Conservation (phyloP, 2,797 vertebrate genomes). For the Champsocephalus esox region DNA sequence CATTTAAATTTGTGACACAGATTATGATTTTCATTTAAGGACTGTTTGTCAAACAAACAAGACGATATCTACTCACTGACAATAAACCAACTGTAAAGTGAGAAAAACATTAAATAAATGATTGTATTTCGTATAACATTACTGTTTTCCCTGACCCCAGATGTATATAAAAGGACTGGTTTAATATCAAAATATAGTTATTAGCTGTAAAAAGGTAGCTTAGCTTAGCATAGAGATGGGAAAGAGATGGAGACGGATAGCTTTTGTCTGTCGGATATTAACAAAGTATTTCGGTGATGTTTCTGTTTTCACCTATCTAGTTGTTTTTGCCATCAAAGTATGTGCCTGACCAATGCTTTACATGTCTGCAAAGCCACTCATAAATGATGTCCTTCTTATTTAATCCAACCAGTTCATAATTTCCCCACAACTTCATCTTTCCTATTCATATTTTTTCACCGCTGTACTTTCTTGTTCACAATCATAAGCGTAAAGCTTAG, state of each 20-base stretch:
- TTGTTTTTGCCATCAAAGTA: background rate
- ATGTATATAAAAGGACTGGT: background rate
- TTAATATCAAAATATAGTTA: constrained; percentile 9
- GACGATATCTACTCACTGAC: constrained; percentile 25
- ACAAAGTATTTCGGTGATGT: constrained; percentile 3
- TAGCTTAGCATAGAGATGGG: no score
- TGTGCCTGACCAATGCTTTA: constrained; percentile 11
- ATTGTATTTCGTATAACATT: background rate
- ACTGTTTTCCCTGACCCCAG: background rate
- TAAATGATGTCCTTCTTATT: constrained; percentile 4
- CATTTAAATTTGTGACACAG: constrained; percentile 8
- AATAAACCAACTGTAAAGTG: background rate
- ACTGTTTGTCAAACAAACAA: constrained; percentile 8
- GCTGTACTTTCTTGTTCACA: constrained; percentile 53
- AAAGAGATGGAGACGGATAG: no score
- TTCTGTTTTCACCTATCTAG: background rate
- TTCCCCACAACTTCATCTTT: constrained; percentile 27
- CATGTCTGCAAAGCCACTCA: background rate
- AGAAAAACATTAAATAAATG: background rate
- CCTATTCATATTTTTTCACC: constrained; percentile 20
- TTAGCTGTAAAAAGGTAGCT: background rate
- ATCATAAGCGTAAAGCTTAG: constrained; percentile 69
- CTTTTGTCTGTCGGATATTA: background rate
- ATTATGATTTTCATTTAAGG: constrained; percentile 13
- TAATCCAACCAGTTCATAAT: background rate